Evolutionary conservation across 2,797 vertebrate species (phyloP), one percentile per base, ranked within the genome.

Genomic region (Rhinophrynus dorsalis): DNA sequence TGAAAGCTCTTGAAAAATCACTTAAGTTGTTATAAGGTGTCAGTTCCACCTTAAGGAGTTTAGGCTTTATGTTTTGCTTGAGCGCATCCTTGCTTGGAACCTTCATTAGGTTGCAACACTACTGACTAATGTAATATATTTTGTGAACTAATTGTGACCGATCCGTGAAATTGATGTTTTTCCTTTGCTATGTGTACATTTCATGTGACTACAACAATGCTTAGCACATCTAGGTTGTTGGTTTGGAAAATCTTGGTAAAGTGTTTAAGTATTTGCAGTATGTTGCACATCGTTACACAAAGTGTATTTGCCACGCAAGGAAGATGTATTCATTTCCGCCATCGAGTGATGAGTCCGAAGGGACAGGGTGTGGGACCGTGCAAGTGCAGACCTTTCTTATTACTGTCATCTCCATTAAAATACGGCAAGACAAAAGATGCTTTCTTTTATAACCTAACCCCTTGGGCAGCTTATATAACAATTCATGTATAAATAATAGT

Each of bases 271-370:
- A 20, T 52, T 68, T 21, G 57, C 45, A 24, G 57, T 24, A 42
- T 45, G 38, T 45, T 56, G 27, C 64, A 56, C 51, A 52, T 68
- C 67, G 40, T 68, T 61, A 52, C 67, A 30, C 67, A 32, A 13
- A 15, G 27, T 18, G 33, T 21, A 24, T 23, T 60, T 27, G n/a
- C 47, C 20, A 35, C 52, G 21, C 26, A 52, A 17, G 17, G 56
- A 68, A 68, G 67, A 68, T 68, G 64, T 59, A 57, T 59, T 68
- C 23, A 68, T 68, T 52, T 68, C 57, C 47, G 47, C 15, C 35
- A 50, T 50, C 12, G 52, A 42, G 56, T 68, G 67, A 61, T 44
- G 27, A 17, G 56, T 68, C 67, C 56, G 7, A 21, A 40, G 57
- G 67, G 67, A 68, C 29, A 21, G 67, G 67, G 67, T 26, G 67